These are phyloP conservation scores for Tachycineta bicolor DNA, from an alignment of 2,113 vertebrate species.

Conservation along the genomic window DNA sequence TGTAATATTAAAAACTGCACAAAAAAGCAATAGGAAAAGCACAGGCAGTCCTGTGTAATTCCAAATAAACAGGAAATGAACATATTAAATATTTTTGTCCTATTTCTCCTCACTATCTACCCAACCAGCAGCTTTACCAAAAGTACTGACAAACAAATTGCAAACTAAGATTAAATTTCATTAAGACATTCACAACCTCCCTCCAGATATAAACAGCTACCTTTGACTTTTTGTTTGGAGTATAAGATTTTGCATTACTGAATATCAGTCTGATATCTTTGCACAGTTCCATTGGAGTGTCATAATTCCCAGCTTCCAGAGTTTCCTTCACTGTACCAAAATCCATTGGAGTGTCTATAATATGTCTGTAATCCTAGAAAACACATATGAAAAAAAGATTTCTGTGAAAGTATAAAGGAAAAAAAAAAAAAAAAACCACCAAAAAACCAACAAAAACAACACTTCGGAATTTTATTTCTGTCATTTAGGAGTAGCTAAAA, in stretches of 20 bases:
- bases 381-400: background rate
- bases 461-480: background rate
- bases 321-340: conserved; percentile 87
- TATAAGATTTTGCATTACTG: conserved; percentile 94
- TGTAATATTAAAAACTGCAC: background rate
- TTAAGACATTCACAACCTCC: background rate
- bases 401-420: background rate
- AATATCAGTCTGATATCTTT: conserved; percentile 96
- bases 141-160: background rate
- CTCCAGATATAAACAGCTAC: conserved; percentile 62
- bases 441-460: too few relatives aligned
- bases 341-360: conserved; percentile 97
- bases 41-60: background rate
- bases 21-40: background rate
- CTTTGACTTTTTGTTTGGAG: conserved; percentile 97
- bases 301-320: conserved; percentile 87
- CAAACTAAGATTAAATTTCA: background rate
- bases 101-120: background rate
- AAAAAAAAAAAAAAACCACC: background rate
- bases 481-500: background rate
- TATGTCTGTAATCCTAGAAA: conserved; percentile 88
- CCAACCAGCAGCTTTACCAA: background rate
- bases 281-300: conserved; percentile 91
- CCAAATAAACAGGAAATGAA: background rate
- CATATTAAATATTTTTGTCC: background rate